Evolutionary conservation across 1,140 invertebrate genomes (phyloP), one percentile per base, ranked within the genome.

Genomic region (Hesperophylax magnus): DNA sequence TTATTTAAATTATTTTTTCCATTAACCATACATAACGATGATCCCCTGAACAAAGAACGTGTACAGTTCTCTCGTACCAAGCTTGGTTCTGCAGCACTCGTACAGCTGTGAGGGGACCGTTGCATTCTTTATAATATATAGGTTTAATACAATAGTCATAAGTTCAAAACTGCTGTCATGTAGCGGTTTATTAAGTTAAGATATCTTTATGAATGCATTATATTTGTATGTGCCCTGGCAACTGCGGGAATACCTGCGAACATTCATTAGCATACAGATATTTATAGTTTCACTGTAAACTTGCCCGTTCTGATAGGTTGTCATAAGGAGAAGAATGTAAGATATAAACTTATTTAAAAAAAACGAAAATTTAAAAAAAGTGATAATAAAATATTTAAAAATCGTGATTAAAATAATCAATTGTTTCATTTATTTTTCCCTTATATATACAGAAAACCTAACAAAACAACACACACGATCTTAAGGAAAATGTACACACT

Each of bases 351-450:
- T 18, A 75, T 78, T 58, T 52, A 77, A 34, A 75, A 54, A 27
- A 47, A 82, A 58, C 47, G 67, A 60, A 47, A 47, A 47, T 14
- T 47, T 67, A 83, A 83, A 83, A 80, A 83, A 83, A 80, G 82
- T 83, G 82, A 83, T 81, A 83, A 83, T 83, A 83, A 83, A 83
- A 83, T 75, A 77, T 83, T 79, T 67, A 81, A 79, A 83, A 83
- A 83, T 77, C 82, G 82, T 83, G 79, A 83, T 81, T 56, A 81
- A 81, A 78, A 78, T 78, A 78, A 67, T 63, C 31, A 34, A 20
- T 75, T 22, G 63, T 77, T 81, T 81, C 56, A 77, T 77, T 77
- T 77, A 18, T 39, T 22, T 15, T 11, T 27, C 74, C 54, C 6
- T 52, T 54, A 15, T n/a, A 60, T 18, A 18, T n/a, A 47, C 8